Percentiles rank a stretch among this genome's conserved stretches.
Conservation (phyloP, 2,888 invertebrate species). For the Bombyx huttoni region DNA sequence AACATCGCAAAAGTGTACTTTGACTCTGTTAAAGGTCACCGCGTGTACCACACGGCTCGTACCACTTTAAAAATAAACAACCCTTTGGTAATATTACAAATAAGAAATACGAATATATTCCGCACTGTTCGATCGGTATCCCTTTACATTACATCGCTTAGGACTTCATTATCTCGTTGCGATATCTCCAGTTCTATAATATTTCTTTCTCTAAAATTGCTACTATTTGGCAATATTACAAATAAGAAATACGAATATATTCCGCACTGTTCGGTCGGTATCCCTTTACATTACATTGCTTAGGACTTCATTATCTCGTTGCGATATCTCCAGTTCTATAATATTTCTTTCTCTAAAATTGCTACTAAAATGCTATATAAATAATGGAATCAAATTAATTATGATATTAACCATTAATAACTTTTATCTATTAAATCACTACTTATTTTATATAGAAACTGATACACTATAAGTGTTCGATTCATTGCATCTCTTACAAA, state of each 20-base stretch:
- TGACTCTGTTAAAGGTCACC: constrained; percentile 28
- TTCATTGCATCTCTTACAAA: too few relatives aligned
- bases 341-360: constrained; percentile 5
- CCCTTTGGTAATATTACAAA: constrained; percentile 53
- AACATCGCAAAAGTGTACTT: not conserved
- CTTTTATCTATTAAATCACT: too few relatives aligned
- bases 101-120: constrained; percentile 26
- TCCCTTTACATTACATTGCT: constrained; percentile 29
- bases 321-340: constrained; percentile 22
- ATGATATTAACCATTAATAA: too few relatives aligned
- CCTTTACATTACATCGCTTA: constrained; percentile 29
- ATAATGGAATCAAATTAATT: not conserved
- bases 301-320: constrained; percentile 35
- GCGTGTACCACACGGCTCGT: constrained; percentile 50
- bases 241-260: constrained; percentile 27
- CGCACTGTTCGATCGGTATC: constrained; percentile 29
- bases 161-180: constrained; percentile 35
- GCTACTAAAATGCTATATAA: constrained; percentile 12
- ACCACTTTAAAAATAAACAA: constrained; percentile 56
- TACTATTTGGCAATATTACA: too few relatives aligned
- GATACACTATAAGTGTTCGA: too few relatives aligned
- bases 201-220: not conserved
- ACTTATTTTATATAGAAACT: too few relatives aligned
- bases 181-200: constrained; percentile 22
- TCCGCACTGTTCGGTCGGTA: constrained; percentile 30